These are phyloP conservation scores for Xanthostigma xanthostigma DNA, from an alignment of 2,888 invertebrate genomes.

Conservation along the genomic window DNA sequence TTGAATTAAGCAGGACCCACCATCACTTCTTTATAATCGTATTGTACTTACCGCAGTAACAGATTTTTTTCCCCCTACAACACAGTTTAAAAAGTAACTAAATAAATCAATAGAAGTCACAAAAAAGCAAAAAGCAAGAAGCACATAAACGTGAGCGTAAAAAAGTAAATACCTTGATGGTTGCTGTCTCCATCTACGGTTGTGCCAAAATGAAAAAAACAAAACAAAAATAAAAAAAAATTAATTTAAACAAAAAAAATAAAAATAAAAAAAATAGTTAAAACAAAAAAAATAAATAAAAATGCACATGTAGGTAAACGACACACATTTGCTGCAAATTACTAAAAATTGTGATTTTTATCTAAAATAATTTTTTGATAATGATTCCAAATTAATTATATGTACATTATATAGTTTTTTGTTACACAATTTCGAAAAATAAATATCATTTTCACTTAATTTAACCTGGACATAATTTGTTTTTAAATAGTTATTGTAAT, in stretches of 20 bases:
- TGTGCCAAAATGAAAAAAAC: constrained; percentile 10
- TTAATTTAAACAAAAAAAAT: constrained; percentile 13
- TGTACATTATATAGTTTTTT: too few relatives aligned
- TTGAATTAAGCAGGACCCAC: too few relatives aligned
- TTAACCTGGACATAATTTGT: too few relatives aligned
- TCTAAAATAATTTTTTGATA: too few relatives aligned
- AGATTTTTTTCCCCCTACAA: too few relatives aligned
- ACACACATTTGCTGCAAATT: neutral
- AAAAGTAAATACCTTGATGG: constrained; percentile 10
- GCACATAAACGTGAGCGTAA: constrained; percentile 2
- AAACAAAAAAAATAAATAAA: constrained; percentile 17
- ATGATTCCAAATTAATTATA: too few relatives aligned
- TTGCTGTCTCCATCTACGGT: constrained; percentile 11
- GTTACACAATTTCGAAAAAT: too few relatives aligned
- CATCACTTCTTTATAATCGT: too few relatives aligned
- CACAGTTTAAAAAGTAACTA: constrained; percentile 7
- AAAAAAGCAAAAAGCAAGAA: constrained; percentile 4
- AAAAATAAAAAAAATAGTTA: constrained; percentile 10
- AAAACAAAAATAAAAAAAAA: constrained; percentile 3
- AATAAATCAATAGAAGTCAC: neutral
- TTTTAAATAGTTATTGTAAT: too few relatives aligned
- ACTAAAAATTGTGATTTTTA: neutral
- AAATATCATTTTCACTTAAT: too few relatives aligned
- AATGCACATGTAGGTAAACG: neutral
- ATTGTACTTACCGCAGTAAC: too few relatives aligned